Base-by-base conservation (phyloP, 30 jellyfish, hydroid and myxozoan species). In the Clytia hemisphaerica region DNA sequence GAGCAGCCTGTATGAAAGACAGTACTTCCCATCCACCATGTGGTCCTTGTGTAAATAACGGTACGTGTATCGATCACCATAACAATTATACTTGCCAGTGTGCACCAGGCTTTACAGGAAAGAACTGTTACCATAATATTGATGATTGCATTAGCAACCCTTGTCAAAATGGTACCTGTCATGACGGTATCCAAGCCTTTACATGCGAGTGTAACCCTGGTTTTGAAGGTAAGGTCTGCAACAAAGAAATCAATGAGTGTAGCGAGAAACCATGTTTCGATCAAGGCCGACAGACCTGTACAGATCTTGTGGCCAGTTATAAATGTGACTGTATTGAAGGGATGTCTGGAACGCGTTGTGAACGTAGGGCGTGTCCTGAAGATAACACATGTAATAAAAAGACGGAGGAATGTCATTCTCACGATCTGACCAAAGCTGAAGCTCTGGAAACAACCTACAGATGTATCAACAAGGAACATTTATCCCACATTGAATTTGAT, bases 81-180 rank as follows among this genome's bases (percentile, higher is more conserved):
- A 29, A 25, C 34, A 67, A 69, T 42, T 88, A 79, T 53, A 50
- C 91, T 32, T 88, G 97, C 37, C 77, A 73, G 19, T 85, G 97
- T 51, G 26, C 32, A 4, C 84, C 93, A 14, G 97, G 97, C 3
- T 88, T 28, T 36, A 58, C 91, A 19, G 96, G 96, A 12, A 73
- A 45, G 63, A 79, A 86, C 74, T 86, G 96, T 59, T 75, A 92
- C 21, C 24, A 48, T 9, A 50, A 88, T 36, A 59, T 88, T 37
- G 59, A 70, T 48, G 97, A 88, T 64, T 88, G 97, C 62, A 58
- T 71, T 19, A 71, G 93, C 37, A 51, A 44, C 22, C 94, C 94
- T 1, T 88, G 97, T 48, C 91, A 88, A 60, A 80, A 75, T 71
- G 92, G 93, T 12, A 72, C 84, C 2, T 88, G 97, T 46, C 3